phyloP scores from a whole-genome alignment of 2,888 invertebrate species.

The Phasia obesa region DNA sequence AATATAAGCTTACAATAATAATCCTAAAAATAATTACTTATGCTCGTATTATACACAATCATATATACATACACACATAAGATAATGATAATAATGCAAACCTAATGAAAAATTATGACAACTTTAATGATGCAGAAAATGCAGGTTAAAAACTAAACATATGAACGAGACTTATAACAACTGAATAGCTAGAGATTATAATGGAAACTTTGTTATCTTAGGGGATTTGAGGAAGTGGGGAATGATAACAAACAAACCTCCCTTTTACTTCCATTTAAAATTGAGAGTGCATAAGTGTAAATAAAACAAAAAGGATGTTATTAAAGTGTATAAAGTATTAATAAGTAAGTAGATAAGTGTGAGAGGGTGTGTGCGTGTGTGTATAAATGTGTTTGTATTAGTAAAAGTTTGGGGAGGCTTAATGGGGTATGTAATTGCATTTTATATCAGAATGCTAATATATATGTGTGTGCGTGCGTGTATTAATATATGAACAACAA shows the following conservation, averaged over 20 bases:
- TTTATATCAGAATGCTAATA: constrained; percentile 32
- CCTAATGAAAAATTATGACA: constrained; percentile 73
- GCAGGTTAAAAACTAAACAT: constrained; percentile 64
- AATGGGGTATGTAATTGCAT: constrained; percentile 72
- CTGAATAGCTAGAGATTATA: constrained; percentile 12
- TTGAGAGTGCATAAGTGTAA: constrained; percentile 58
- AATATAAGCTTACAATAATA: constrained; percentile 64
- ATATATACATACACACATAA: background rate
- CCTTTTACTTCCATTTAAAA: background rate
- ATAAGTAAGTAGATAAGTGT: background rate
- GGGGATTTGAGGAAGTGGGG: constrained; percentile 2
- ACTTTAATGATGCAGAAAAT: constrained; percentile 70
- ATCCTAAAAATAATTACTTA: constrained; percentile 66
- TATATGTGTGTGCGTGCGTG: background rate
- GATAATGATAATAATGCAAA: constrained; percentile 61
- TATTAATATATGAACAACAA: constrained; percentile 27
- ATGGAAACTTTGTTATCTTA: constrained; percentile 56
- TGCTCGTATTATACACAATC: constrained; percentile 13
- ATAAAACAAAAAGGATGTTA: constrained; percentile 52
- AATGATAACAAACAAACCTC: constrained; percentile 35
- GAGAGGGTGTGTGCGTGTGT: constrained; percentile 3
- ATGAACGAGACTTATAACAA: constrained; percentile 6
- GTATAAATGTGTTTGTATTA: background rate
- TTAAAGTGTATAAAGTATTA: constrained; percentile 31
- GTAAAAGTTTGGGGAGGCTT: constrained; percentile 50